A percentile compares a stretch with the other conserved stretches of the same genome.
These are phyloP conservation scores for Sthenelais limicola DNA, from an alignment of 2,888 invertebrate species.

Conservation along the genomic window DNA sequence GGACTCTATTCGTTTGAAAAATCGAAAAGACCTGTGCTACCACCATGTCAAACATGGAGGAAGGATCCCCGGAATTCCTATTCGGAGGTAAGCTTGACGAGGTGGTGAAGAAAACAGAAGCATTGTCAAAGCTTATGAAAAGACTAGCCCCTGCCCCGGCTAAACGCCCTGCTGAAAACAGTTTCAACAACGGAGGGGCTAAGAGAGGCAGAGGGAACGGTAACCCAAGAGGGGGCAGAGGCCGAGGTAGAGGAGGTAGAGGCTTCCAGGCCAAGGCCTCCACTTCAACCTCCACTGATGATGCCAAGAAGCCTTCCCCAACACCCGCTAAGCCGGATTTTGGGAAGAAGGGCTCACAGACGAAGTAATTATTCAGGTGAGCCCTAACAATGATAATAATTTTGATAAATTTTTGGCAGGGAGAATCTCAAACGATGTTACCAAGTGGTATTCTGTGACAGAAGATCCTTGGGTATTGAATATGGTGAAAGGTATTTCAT, in stretches of 20 bases:
- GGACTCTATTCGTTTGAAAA: no score
- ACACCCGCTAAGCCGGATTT: no score
- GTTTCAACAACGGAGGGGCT: neutral
- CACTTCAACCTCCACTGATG: no score
- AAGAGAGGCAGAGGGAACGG: neutral
- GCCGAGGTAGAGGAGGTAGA: no score
- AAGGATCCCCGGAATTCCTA: neutral
- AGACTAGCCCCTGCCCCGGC: neutral
- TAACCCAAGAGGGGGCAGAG: no score
- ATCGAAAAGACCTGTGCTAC: neutral
- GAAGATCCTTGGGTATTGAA: neutral
- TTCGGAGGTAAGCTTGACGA: neutral
- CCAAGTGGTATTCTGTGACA: neutral
- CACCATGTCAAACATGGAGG: neutral
- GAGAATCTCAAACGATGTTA: neutral
- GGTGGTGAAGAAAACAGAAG: neutral
- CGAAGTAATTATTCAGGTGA: neutral
- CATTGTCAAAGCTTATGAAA: neutral
- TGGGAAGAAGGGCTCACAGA: neutral
- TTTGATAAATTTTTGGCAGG: neutral
- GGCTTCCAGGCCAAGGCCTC: no score
- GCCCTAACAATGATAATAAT: neutral
- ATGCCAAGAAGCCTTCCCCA: no score
- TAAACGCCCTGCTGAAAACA: neutral
- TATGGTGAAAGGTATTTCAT: neutral